Percentiles rank a stretch among this genome's conserved stretches.
Evolutionary conservation across 2,113 vertebrate genomes (phyloP).

Genomic region (Microtus montanus): DNA sequence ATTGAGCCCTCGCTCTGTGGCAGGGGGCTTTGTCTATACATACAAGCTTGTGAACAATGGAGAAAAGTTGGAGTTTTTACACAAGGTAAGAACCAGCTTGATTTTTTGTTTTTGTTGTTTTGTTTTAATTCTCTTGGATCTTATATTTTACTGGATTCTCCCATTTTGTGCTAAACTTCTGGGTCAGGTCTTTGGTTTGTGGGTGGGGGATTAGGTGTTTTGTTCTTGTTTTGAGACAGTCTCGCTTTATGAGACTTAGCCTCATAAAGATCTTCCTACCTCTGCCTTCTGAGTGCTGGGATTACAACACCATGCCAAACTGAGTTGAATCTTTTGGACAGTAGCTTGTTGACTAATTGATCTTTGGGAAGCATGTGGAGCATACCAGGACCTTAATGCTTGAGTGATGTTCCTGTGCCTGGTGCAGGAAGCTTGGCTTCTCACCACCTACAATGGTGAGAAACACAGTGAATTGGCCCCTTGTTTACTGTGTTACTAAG

Average conservation of each 20-base stretch:
- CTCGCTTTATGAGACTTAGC: background rate
- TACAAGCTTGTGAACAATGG: slow-evolving; percentile 93
- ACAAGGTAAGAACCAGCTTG: slow-evolving; percentile 90
- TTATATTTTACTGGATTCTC: background rate
- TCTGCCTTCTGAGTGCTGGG: background rate
- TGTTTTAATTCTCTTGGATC: background rate
- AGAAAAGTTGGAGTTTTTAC: slow-evolving; percentile 97
- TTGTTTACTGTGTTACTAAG: slow-evolving; percentile 26
- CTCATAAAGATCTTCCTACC: background rate
- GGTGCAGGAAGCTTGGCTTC: slow-evolving; percentile 23
- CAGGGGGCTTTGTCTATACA: slow-evolving; percentile 96
- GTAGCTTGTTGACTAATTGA: background rate
- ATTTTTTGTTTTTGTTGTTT: background rate
- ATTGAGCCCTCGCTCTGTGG: slow-evolving; percentile 94
- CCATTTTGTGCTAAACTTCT: background rate
- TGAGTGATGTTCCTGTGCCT: background rate
- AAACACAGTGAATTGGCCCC: slow-evolving; percentile 3
- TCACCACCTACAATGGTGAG: background rate
- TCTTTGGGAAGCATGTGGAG: background rate
- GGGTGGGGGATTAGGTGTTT: no score
- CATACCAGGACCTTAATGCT: slow-evolving; percentile 46
- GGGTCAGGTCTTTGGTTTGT: slow-evolving; percentile 1
- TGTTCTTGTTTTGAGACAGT: background rate
- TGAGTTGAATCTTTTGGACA: background rate
- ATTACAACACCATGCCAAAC: background rate